phyloP scores from a whole-genome alignment of 2,113 vertebrate genomes.

The Takifugu bimaculatus region DNA sequence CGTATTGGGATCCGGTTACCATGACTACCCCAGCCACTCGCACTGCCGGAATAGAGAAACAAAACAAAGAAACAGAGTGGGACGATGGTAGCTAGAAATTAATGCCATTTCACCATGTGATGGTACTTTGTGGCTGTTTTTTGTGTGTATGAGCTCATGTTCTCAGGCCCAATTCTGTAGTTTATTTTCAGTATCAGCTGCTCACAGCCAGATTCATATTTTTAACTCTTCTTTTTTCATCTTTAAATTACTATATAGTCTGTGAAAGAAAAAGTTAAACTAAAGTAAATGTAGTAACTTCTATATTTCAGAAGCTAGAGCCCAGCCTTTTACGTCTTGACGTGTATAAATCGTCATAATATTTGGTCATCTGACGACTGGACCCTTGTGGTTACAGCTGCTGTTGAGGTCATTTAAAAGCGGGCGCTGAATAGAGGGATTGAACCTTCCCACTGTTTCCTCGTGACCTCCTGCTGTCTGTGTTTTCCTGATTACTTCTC shows the following conservation, averaged over 20 bases:
- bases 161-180: too few relatives aligned
- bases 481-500: conserved; percentile 23
- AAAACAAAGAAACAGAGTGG: conserved; percentile 16
- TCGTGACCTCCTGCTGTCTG: not conserved
- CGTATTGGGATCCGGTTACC: conserved; percentile 55
- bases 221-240: too few relatives aligned
- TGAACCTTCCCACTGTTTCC: not conserved
- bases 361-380: not conserved
- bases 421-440: not conserved
- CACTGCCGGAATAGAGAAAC: conserved; percentile 20
- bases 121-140: not conserved
- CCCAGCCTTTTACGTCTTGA: too few relatives aligned
- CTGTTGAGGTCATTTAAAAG: not conserved
- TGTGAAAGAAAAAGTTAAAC: too few relatives aligned
- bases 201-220: too few relatives aligned
- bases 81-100: conserved; percentile 20
- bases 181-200: too few relatives aligned
- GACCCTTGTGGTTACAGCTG: not conserved
- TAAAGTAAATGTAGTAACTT: too few relatives aligned
- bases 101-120: not conserved
- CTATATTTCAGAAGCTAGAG: too few relatives aligned
- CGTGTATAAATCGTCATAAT: too few relatives aligned
- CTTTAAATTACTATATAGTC: too few relatives aligned
- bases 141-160: not conserved
- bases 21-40: conserved; percentile 50